Percentiles rank a stretch among this genome's conserved stretches.
phyloP scores from a whole-genome alignment of 1,140 invertebrate genomes.

The Ylistrum balloti region DNA sequence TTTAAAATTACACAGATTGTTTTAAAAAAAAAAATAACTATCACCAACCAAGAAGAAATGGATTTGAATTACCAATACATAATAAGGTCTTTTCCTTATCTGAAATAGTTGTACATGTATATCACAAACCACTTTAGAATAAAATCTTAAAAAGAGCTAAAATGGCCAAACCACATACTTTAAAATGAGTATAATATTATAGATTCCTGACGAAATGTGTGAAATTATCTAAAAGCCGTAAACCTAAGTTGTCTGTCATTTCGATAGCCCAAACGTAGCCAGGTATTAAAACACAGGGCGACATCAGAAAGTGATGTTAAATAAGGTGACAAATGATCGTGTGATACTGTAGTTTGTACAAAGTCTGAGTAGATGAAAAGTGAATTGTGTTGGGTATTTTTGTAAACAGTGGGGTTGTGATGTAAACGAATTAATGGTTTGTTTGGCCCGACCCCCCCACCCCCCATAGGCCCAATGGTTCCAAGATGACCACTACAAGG shows the following conservation, averaged over 20 bases:
- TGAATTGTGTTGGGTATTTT: neutral
- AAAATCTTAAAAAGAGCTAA: neutral
- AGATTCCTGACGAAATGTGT: neutral
- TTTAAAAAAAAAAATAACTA: too few relatives aligned
- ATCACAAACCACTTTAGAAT: neutral
- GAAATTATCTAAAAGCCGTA: neutral
- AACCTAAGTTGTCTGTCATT: neutral
- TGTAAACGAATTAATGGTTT: slow-evolving; percentile 4
- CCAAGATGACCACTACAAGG: neutral
- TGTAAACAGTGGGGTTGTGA: neutral
- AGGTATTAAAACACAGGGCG: neutral
- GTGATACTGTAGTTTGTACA: neutral
- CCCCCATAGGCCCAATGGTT: neutral
- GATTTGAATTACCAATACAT: neutral
- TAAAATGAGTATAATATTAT: neutral
- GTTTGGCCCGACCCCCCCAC: slow-evolving; percentile 1
- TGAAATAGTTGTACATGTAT: neutral
- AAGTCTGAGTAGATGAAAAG: slow-evolving; percentile 10
- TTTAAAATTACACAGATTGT: too few relatives aligned
- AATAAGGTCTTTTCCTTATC: neutral
- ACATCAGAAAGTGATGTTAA: neutral
- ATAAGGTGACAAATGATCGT: neutral
- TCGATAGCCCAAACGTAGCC: neutral
- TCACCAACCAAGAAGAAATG: neutral
- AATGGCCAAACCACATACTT: neutral